A percentile compares a stretch with the other conserved stretches of the same genome.
Conservation (phyloP, 2,797 vertebrate species). For the Leontocebus nigricollis region DNA sequence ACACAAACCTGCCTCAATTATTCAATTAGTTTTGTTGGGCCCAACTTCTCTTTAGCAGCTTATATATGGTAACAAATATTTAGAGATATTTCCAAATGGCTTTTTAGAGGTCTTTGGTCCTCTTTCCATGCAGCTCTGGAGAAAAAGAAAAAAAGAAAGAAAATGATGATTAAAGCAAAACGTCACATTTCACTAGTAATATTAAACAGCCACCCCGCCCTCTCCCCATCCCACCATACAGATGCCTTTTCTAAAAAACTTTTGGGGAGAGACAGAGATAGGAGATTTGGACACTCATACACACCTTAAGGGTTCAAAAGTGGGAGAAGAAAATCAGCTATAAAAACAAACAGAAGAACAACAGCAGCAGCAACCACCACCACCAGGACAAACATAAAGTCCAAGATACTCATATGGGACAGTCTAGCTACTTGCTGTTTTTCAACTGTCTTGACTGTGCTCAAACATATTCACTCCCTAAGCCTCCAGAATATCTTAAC, state of each 20-base stretch:
- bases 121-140: constrained; percentile 33
- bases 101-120: neutral
- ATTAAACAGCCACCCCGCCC: neutral
- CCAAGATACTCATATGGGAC: neutral
- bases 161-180: constrained; percentile 39
- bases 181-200: neutral
- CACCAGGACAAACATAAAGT: neutral
- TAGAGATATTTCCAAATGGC: neutral
- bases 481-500: neutral
- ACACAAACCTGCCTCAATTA: neutral
- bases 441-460: neutral
- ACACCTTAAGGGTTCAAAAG: neutral
- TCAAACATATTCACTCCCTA: neutral
- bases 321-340: neutral
- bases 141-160: neutral
- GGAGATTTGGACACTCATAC: neutral
- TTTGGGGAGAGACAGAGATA: neutral
- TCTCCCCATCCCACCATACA: neutral
- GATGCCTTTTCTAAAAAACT: neutral
- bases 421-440: neutral
- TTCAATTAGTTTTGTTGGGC: neutral
- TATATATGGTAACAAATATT: neutral
- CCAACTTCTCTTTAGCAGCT: neutral
- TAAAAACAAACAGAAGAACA: neutral
- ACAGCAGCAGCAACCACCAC: neutral